Base-by-base conservation (phyloP, 2,113 vertebrate species). In the Entomyzon cyanotis region DNA sequence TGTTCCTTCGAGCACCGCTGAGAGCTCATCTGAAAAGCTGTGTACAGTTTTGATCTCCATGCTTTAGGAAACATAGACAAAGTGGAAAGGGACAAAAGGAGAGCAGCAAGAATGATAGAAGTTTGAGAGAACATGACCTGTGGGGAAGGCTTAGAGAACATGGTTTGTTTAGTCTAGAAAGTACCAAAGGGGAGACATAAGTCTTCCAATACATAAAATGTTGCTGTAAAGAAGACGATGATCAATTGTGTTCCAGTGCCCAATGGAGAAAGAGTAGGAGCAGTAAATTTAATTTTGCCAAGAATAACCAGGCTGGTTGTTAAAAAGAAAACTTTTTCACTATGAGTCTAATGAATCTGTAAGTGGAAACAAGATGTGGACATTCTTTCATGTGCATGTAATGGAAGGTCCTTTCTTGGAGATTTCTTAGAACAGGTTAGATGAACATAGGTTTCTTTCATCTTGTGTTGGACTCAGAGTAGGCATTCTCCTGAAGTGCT, bases 131-230 rank as follows among this genome's bases (percentile, higher is more conserved):
- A 93, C 50, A 47, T 89, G 87, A 94, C 81, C 77, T 87, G 27
- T 91, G 35, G 83, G 64, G 52, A 89, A 87, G 44, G 81, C 87
- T 94, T 94, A 91, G 82, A 84, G 90, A 91, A 78, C 47, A 79
- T 69, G 39, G 11, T 91, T 93, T 96, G 94, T 95, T 96, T 95
- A 95, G 95, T 93, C 93, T 95, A 68, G 87, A 27, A 83, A 84
- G 65, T 84, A 69, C 81, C 90, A 74, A 89, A 52, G 33, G 53
- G n/a, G 76, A 89, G 89, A 81, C 87, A 58, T 84, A 90, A 88
- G 71, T 95, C 86, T 96, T 96, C 41, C 49, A 65, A 75, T 87
- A 78, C 42, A 30, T 69, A 87, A 91, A 91, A 93, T 77, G 31
- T 94, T 95, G 89, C 65, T 93, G 22, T 84, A 84, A 94, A 93